Evolutionary conservation across 2,113 vertebrate genomes (phyloP).

Genomic region (Pica pica): DNA sequence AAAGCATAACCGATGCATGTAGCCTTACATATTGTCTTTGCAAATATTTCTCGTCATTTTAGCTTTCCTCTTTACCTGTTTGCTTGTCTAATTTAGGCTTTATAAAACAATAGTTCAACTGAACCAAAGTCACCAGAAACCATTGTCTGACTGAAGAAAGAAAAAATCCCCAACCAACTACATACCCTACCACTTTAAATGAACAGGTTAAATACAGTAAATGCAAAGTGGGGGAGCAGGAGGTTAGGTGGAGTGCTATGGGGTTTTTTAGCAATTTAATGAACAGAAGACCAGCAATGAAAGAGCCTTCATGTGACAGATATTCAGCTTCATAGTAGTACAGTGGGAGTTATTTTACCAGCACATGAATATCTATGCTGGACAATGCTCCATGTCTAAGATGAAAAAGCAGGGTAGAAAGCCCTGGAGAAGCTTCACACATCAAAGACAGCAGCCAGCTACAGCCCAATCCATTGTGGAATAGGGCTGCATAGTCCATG

Average conservation of each 20-base stretch:
- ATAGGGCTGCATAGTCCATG: neutral
- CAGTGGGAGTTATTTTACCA: neutral
- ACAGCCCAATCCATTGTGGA: neutral
- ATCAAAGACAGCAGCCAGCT: neutral
- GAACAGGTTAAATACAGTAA: neutral
- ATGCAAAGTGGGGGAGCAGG: neutral
- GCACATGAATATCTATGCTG: neutral
- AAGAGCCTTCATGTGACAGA: neutral
- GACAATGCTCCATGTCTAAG: neutral
- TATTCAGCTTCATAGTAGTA: neutral
- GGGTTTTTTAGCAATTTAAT: neutral
- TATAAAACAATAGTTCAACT: neutral
- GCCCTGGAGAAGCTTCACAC: neutral
- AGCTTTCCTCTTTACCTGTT: neutral
- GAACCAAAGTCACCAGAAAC: neutral
- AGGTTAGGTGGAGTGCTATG: neutral
- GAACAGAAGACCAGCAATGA: neutral
- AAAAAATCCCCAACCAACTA: neutral
- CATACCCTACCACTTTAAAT: neutral
- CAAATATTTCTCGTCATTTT: neutral
- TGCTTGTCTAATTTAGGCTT: neutral
- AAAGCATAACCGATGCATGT: rapidly evolving
- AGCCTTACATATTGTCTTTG: neutral
- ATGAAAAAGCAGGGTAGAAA: neutral
- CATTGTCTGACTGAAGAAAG: neutral